phyloP scores from a whole-genome alignment of 23 tunicate species.

The Clavelina lepadiformis region DNA sequence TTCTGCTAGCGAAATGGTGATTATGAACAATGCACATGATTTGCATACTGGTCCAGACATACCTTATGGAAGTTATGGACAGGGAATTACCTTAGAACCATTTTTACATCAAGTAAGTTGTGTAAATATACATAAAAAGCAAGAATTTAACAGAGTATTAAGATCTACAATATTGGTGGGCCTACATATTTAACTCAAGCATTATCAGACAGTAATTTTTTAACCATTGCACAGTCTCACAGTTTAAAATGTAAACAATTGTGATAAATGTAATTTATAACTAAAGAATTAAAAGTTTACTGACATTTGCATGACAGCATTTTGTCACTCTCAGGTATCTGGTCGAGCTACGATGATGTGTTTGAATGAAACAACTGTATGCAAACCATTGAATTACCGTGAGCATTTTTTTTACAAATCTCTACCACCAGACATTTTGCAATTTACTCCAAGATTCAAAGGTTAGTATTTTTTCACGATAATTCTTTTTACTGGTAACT shows the following conservation, averaged over 20 bases:
- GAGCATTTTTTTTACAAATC: conserved; percentile 96
- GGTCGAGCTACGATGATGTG: conserved; percentile 97
- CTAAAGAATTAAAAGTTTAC: too few species aligned
- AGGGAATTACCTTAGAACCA: conserved; percentile 71
- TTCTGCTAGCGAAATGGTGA: conserved; percentile 52
- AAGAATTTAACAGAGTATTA: background rate
- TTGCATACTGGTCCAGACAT: conserved; percentile 23
- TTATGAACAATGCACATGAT: conserved; percentile 51
- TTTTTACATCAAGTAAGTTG: conserved; percentile 68
- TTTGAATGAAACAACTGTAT: conserved; percentile 88
- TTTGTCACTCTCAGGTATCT: conserved; percentile 68
- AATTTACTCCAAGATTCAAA: conserved; percentile 89
- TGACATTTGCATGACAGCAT: too few species aligned
- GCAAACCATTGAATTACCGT: conserved; percentile 92
- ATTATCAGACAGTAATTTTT: too few species aligned
- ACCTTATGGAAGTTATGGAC: conserved; percentile 13
- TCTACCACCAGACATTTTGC: conserved; percentile 73
- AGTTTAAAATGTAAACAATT: too few species aligned
- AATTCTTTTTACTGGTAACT: too few species aligned
- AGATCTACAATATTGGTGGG: too few species aligned
- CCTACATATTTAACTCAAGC: too few species aligned
- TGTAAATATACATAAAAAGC: background rate
- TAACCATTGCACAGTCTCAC: too few species aligned
- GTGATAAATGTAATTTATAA: too few species aligned
- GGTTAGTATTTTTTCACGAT: conserved; percentile 44